phyloP scores from a whole-genome alignment of 2,113 vertebrate genomes.

The Tachysurus vachellii region DNA sequence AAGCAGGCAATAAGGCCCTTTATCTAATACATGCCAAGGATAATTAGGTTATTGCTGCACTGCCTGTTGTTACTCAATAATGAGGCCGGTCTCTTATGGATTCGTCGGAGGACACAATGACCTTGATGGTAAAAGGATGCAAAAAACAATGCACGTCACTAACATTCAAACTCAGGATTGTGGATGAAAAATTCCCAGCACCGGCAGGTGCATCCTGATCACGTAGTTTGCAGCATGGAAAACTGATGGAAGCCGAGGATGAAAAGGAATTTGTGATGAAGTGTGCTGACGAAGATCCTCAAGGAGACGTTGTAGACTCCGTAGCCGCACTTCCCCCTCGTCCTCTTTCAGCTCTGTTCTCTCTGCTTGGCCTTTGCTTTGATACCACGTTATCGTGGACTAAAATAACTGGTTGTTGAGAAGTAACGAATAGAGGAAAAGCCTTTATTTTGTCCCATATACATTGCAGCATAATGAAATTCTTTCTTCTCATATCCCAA shows the following conservation, averaged over 20 bases:
- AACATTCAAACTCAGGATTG: conserved; percentile 52
- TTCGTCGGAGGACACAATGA: conserved; percentile 56
- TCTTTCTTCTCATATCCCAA: too few species aligned
- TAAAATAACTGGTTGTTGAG: background rate
- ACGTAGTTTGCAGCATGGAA: conserved; percentile 40
- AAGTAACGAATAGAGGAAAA: background rate
- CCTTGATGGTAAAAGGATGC: conserved; percentile 55
- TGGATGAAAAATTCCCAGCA: conserved; percentile 35
- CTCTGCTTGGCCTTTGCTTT: conserved; percentile 13
- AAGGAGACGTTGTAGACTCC: conserved; percentile 52
- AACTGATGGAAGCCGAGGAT: conserved; percentile 50
- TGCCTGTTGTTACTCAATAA: conserved; percentile 63
- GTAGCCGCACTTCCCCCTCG: conserved; percentile 2
- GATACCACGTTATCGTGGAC: background rate
- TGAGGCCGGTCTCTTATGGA: conserved; percentile 61
- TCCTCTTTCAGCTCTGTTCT: conserved; percentile 17
- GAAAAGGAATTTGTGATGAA: conserved; percentile 57
- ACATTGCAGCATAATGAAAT: too few species aligned
- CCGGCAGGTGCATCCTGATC: conserved; percentile 49
- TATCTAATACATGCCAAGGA: conserved; percentile 62
- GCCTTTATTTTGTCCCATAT: too few species aligned
- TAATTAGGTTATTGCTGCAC: conserved; percentile 63
- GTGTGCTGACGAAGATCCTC: conserved; percentile 46
- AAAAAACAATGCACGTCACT: conserved; percentile 43
- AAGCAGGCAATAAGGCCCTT: conserved; percentile 58